Conservation (phyloP, 1,140 invertebrate genomes). For the Acromyrmex heyeri region DNA sequence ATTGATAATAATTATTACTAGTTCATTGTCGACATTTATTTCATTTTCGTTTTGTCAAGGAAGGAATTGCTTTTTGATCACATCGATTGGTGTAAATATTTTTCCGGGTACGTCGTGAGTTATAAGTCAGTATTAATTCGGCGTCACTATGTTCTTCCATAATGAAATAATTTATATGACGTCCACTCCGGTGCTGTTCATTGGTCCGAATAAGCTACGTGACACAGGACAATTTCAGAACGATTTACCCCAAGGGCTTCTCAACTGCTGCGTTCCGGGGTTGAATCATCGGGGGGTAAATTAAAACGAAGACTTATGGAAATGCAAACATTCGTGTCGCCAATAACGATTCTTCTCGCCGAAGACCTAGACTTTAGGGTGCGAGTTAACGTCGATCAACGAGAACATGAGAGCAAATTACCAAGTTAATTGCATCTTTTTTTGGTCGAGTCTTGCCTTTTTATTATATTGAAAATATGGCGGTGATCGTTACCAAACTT, state of each 20-base stretch:
- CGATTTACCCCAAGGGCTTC: conserved; percentile 73
- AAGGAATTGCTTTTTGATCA: conserved; percentile 26
- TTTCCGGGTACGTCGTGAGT: not conserved
- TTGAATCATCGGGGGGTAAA: conserved; percentile 76
- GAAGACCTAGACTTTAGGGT: conserved; percentile 36
- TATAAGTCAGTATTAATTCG: conserved; percentile 36
- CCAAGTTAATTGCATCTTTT: conserved; percentile 33
- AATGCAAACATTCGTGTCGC: conserved; percentile 65
- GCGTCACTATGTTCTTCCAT: conserved; percentile 5
- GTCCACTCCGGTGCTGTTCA: conserved; percentile 22
- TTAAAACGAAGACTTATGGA: conserved; percentile 78
- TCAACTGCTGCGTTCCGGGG: conserved; percentile 69
- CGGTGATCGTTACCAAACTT: not conserved
- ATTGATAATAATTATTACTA: conserved; percentile 52
- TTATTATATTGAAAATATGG: not conserved
- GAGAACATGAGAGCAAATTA: conserved; percentile 23
- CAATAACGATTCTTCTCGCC: conserved; percentile 51
- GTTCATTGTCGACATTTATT: conserved; percentile 1
- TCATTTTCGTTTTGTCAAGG: not conserved
- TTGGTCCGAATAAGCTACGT: conserved; percentile 42
- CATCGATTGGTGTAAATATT: conserved; percentile 9
- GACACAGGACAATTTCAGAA: conserved; percentile 50
- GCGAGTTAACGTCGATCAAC: conserved; percentile 35
- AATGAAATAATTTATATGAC: conserved; percentile 52
- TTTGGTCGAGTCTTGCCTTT: not conserved